Conservation (phyloP, 2,113 vertebrate genomes). For the Hypomesus transpacificus region DNA sequence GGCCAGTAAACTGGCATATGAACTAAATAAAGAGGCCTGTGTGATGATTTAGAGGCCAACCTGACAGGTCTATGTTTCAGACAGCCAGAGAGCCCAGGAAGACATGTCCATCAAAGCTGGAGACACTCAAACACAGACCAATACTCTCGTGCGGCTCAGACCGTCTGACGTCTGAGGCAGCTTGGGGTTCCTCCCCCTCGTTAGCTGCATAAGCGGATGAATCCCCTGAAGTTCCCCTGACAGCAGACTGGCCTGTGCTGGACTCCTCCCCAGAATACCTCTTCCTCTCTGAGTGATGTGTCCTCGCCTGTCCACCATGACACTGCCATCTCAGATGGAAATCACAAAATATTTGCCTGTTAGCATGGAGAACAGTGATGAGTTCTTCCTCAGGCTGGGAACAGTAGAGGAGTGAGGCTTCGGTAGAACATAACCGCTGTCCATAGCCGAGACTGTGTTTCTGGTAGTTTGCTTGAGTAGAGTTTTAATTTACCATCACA, state of each 20-base stretch:
- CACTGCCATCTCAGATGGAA: constrained; percentile 46
- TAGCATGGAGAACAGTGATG: constrained; percentile 66
- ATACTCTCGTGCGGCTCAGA: constrained; percentile 9
- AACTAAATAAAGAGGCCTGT: constrained; percentile 72
- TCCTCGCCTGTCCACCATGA: constrained; percentile 35
- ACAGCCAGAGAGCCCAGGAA: constrained; percentile 51
- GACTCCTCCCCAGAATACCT: constrained; percentile 51
- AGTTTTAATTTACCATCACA: neutral
- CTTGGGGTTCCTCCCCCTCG: constrained; percentile 23
- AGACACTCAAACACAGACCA: neutral
- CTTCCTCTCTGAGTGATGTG: constrained; percentile 61
- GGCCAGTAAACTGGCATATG: constrained; percentile 72
- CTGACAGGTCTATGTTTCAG: constrained; percentile 74
- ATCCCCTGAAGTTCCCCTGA: constrained; percentile 53
- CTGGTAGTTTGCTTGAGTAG: neutral
- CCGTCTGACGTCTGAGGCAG: constrained; percentile 34
- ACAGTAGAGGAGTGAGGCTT: constrained; percentile 45
- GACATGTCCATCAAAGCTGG: constrained; percentile 66
- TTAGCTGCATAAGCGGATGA: constrained; percentile 57
- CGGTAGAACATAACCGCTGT: constrained; percentile 49
- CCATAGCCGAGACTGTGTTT: constrained; percentile 5
- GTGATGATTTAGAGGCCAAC: constrained; percentile 69
- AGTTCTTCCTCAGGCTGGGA: constrained; percentile 60
- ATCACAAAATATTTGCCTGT: constrained; percentile 67
- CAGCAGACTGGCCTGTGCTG: constrained; percentile 46